Conservation (phyloP, 2,113 vertebrate species). For the rat (Rattus norvegicus) region GRCr8 NC_086023.1:71188501-71189000, state of each 20-base stretch:
- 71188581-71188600: not conserved
- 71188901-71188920: not conserved
- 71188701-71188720: not conserved
- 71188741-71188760: not conserved
- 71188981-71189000: not conserved
- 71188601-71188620: not conserved
- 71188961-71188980: slow-evolving; percentile 28
- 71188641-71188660: not conserved
- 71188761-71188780: not conserved
- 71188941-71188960: not conserved
- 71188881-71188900: not conserved
- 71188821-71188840: not conserved
- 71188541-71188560: not conserved
- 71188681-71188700: not conserved
- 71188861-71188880: not conserved
- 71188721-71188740: not conserved
- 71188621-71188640: not conserved
- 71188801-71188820: not conserved
- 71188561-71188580: not conserved
- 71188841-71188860: too few species aligned
- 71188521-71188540: not conserved
- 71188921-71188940: not conserved
- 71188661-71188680: not conserved
- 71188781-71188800: not conserved
- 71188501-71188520: not conserved